Conservation (phyloP, 2,797 vertebrate genomes). For the Anabacerthia variegaticeps region DNA sequence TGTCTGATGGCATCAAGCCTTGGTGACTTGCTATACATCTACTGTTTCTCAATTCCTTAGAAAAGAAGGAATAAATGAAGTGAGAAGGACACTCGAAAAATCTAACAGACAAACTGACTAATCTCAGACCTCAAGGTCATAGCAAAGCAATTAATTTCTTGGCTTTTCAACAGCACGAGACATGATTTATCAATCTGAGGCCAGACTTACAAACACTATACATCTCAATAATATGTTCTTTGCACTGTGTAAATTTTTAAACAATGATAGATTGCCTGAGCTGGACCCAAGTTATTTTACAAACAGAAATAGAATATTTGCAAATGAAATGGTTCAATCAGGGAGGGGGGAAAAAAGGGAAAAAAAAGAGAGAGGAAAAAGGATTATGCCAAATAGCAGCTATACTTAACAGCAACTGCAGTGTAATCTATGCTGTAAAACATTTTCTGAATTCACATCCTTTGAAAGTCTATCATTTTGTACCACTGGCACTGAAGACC, state of each 20-base stretch:
- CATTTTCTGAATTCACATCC: not conserved
- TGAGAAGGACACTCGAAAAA: slow-evolving; percentile 75
- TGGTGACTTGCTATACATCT: slow-evolving; percentile 42
- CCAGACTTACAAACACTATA: slow-evolving; percentile 77
- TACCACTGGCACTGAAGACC: not conserved
- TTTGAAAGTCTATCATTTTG: not conserved
- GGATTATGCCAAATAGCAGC: not conserved
- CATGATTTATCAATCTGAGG: slow-evolving; percentile 78
- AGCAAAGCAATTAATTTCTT: slow-evolving; percentile 75
- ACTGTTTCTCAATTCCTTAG: slow-evolving; percentile 14
- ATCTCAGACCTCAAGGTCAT: slow-evolving; percentile 78
- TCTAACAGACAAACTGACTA: slow-evolving; percentile 75
- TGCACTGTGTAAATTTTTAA: slow-evolving; percentile 74
- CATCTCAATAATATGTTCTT: slow-evolving; percentile 80
- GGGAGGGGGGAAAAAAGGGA: accelerated
- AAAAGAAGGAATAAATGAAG: slow-evolving; percentile 76
- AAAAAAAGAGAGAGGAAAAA: not conserved
- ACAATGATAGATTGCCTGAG: slow-evolving; percentile 72
- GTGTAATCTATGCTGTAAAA: not conserved
- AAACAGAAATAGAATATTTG: slow-evolving; percentile 68
- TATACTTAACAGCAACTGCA: not conserved
- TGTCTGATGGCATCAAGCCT: slow-evolving; percentile 56
- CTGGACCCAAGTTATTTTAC: slow-evolving; percentile 59
- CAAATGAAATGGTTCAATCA: slow-evolving; percentile 31
- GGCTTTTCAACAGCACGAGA: slow-evolving; percentile 73